phyloP scores from a whole-genome alignment of 2,888 invertebrate genomes.

The Unio pictorum region DNA sequence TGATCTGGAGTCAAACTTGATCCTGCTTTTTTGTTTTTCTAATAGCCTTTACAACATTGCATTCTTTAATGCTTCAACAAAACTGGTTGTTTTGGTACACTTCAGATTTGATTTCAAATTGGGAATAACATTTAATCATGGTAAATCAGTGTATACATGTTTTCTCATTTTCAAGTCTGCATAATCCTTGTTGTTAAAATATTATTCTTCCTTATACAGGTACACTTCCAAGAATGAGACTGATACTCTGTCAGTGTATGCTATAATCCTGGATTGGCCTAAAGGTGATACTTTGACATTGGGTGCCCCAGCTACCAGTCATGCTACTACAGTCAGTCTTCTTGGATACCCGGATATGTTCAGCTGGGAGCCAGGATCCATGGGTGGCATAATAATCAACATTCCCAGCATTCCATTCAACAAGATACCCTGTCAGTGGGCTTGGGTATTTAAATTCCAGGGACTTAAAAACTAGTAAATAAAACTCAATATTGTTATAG shows the following conservation, averaged over 20 bases:
- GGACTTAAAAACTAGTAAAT: slow-evolving; percentile 28
- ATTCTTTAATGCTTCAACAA: too few species aligned
- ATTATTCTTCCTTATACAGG: slow-evolving; percentile 26
- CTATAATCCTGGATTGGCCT: slow-evolving; percentile 82
- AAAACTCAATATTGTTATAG: not conserved
- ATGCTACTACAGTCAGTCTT: slow-evolving; percentile 71
- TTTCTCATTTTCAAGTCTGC: not conserved
- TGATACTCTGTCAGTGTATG: slow-evolving; percentile 75
- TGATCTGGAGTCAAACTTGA: too few species aligned
- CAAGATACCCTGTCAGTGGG: slow-evolving; percentile 60
- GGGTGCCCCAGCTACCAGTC: slow-evolving; percentile 70
- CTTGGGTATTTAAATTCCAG: slow-evolving; percentile 65
- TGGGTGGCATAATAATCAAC: slow-evolving; percentile 53
- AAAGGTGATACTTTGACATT: slow-evolving; percentile 74
- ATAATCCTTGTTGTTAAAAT: not conserved
- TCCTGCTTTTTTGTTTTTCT: too few species aligned
- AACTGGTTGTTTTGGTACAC: too few species aligned
- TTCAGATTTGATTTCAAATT: too few species aligned
- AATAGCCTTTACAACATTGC: too few species aligned
- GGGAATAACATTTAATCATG: too few species aligned
- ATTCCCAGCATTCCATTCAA: slow-evolving; percentile 54
- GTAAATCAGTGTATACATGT: too few species aligned
- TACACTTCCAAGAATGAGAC: slow-evolving; percentile 43
- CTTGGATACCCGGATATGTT: slow-evolving; percentile 73
- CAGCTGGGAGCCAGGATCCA: slow-evolving; percentile 25